phyloP scores from a whole-genome alignment of 30 jellyfish, hydroid and myxozoan genomes.

The Hydractinia symbiolongicarpus region DNA sequence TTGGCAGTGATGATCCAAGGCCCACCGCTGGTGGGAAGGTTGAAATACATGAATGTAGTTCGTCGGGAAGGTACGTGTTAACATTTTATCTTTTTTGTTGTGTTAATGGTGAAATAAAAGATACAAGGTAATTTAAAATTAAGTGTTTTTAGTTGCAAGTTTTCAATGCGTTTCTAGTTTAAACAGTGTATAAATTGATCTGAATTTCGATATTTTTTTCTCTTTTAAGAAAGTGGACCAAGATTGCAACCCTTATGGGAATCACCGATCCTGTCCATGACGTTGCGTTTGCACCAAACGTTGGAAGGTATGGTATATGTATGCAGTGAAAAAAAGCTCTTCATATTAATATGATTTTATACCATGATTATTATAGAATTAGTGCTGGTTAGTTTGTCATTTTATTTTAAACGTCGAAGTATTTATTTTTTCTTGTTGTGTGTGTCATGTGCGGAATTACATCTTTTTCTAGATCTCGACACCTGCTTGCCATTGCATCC shows the following conservation, averaged over 20 bases:
- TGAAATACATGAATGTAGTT: slow-evolving; percentile 69
- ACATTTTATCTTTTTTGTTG: not conserved
- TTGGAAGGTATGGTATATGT: slow-evolving; percentile 61
- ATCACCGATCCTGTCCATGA: slow-evolving; percentile 95
- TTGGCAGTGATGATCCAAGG: slow-evolving; percentile 90
- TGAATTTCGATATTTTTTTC: not conserved
- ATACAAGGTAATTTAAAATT: not conserved
- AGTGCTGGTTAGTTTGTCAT: too few relatives aligned
- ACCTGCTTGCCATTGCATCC: slow-evolving; percentile 86
- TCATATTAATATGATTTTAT: too few relatives aligned
- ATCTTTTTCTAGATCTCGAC: slow-evolving; percentile 50
- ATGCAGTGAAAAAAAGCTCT: too few relatives aligned
- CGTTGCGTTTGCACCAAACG: slow-evolving; percentile 95
- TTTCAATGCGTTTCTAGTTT: not conserved
- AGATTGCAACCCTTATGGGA: slow-evolving; percentile 51
- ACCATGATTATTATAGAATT: too few relatives aligned
- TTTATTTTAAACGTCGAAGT: too few relatives aligned
- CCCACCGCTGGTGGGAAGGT: slow-evolving; percentile 75
- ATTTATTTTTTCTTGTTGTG: too few relatives aligned
- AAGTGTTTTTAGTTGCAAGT: slow-evolving; percentile 1
- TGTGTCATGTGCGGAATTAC: too few relatives aligned
- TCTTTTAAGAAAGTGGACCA: slow-evolving; percentile 60
- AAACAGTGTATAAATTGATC: not conserved
- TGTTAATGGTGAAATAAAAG: not conserved
- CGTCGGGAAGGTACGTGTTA: slow-evolving; percentile 37